These are phyloP conservation scores for Piprites chloris DNA, from an alignment of 2,113 vertebrate species.

Conservation along the genomic window DNA sequence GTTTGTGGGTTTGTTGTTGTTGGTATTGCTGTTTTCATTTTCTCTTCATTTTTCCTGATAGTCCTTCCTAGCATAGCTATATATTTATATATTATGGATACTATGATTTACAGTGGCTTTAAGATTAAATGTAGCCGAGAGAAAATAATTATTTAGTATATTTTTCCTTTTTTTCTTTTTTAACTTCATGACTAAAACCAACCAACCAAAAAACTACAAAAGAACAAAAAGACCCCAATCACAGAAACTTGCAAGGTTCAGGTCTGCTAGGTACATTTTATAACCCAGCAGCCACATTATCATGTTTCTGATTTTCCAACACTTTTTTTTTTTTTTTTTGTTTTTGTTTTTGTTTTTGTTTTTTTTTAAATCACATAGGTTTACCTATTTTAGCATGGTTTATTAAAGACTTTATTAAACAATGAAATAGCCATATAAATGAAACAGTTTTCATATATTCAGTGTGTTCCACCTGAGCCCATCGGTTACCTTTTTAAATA, in stretches of 20 bases:
- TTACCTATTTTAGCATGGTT: background rate
- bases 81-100: background rate
- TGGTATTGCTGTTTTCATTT: background rate
- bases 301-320: background rate
- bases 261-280: background rate
- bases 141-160: background rate
- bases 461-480: background rate
- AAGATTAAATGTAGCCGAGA: background rate
- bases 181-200: background rate
- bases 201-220: background rate
- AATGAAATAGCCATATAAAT: background rate
- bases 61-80: background rate
- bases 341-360: too few relatives aligned
- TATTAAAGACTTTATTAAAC: background rate
- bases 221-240: accelerated
- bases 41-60: background rate
- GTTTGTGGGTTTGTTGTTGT: background rate
- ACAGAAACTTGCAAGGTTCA: background rate
- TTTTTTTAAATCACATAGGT: background rate
- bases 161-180: background rate
- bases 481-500: background rate
- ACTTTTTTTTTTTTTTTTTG: too few relatives aligned
- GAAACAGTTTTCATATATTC: background rate
- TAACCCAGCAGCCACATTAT: background rate
- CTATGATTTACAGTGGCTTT: background rate